phyloP scores from a whole-genome alignment of 92 coral and sea anemone species.

The Epizoanthus stellaris region DNA sequence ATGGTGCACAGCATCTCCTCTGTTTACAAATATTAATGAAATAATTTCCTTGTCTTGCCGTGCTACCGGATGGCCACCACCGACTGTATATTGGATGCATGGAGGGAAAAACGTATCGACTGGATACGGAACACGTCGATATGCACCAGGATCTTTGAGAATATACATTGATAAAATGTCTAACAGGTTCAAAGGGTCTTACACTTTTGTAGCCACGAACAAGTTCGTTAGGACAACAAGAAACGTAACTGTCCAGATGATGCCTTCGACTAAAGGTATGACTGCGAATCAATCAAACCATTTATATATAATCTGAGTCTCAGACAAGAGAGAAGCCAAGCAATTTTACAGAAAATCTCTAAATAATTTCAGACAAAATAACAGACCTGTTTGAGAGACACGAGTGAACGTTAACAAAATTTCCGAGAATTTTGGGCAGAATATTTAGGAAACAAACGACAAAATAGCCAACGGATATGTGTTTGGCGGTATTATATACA shows the following conservation, averaged over 20 bases:
- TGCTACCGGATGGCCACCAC: slow-evolving; percentile 15
- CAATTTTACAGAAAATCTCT: too few relatives aligned
- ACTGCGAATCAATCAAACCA: too few relatives aligned
- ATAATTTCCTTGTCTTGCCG: slow-evolving; percentile 11
- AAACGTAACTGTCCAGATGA: neutral
- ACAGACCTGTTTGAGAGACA: too few relatives aligned
- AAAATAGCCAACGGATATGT: too few relatives aligned
- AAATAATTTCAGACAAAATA: too few relatives aligned
- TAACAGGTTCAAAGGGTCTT: neutral
- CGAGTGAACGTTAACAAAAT: too few relatives aligned
- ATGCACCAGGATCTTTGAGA: neutral
- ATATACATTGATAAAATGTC: slow-evolving; percentile 13
- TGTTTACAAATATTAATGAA: neutral
- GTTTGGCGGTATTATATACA: too few relatives aligned
- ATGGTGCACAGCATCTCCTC: slow-evolving; percentile 10
- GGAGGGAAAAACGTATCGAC: neutral
- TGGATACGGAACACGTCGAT: neutral
- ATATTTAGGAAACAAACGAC: too few relatives aligned
- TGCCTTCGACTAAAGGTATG: slow-evolving; percentile 12
- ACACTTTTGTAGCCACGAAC: slow-evolving; percentile 20
- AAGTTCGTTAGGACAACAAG: slow-evolving; percentile 6
- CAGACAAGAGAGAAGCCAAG: too few relatives aligned
- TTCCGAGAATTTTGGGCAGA: too few relatives aligned
- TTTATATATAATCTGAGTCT: too few relatives aligned
- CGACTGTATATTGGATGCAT: slow-evolving; percentile 2